A percentile compares a stretch with the other conserved stretches of the same genome.
phyloP scores from a whole-genome alignment of 2,888 invertebrate genomes.

The Alcis repandata region DNA sequence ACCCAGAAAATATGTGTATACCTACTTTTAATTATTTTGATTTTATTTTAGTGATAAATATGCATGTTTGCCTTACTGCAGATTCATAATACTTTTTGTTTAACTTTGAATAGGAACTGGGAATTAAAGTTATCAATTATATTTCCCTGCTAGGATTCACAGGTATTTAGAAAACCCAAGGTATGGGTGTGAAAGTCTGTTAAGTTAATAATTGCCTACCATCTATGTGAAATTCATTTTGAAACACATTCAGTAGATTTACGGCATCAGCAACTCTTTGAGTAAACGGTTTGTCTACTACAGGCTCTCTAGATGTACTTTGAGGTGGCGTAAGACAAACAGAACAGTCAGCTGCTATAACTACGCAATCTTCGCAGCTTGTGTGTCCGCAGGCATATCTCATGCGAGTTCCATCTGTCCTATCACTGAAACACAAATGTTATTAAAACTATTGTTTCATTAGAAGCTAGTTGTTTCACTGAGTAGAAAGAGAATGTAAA shows the following conservation, averaged over 20 bases:
- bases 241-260: constrained; percentile 60
- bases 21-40: no score
- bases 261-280: constrained; percentile 60
- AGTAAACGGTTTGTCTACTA: constrained; percentile 59
- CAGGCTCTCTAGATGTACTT: constrained; percentile 35
- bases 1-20: no score
- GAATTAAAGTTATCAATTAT: background rate
- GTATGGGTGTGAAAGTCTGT: constrained; percentile 6
- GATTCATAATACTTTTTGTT: no score
- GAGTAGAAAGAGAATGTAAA: background rate
- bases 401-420: constrained; percentile 57
- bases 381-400: constrained; percentile 75
- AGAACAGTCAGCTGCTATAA: constrained; percentile 57
- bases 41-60: no score
- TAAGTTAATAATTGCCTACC: constrained; percentile 55
- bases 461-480: background rate
- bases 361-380: constrained; percentile 67
- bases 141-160: background rate
- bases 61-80: no score
- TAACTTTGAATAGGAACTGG: background rate
- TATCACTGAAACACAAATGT: constrained; percentile 62
- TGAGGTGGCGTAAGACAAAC: constrained; percentile 62
- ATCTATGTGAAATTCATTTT: constrained; percentile 68
- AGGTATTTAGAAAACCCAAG: background rate
- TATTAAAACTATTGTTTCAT: background rate